Evolutionary conservation across 2,888 invertebrate species (phyloP), one percentile per base, ranked within the genome.

Genomic region (Dryobotodes eremita): DNA sequence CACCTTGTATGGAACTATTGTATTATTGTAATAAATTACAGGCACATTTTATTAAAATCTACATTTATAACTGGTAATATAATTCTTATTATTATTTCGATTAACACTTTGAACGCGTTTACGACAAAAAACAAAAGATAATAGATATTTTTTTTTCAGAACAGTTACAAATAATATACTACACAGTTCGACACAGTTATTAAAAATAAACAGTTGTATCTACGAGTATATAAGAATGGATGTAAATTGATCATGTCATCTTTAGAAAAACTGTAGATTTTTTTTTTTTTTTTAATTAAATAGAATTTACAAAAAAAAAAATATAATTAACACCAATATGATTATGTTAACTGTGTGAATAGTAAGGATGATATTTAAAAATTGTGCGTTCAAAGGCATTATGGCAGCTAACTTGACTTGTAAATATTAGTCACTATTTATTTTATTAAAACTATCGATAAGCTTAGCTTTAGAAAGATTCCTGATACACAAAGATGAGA

Each of bases 1-100:
- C 96, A 96, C 95, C 96, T 91, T 83, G 71, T 89, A 76, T 90
- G 93, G 91, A 94, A 94, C 93, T 92, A 89, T 91, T 91, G 89
- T 90, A 84, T 85, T 83, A 59, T 59, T 78, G 84, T 86, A 86
- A 91, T 90, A 92, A 90, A 90, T 92, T 93, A 95, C 92, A 95
- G 95, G 95, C 96, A 96, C 95, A 91, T 93, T 88, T 82, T 91
- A 86, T 92, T 90, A 80, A 77, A 71, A 80, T 80, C 90, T 88
- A 91, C 87, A 87, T 86, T 89, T 74, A 86, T 87, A 86, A 90
- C 80, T 91, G 91, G 89, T 91, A 88, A 88, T 86, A 89, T 79
- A 84, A 85, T 71, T 80, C 84, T 79, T 89, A 87, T 82, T 87
- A 82, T 78, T 84, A 87, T 82, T 86, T 86, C 50, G 72, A 75